Percentiles rank a stretch among this genome's conserved stretches.
These are phyloP conservation scores for Cydia amplana DNA, from an alignment of 1,140 invertebrate genomes.

Conservation along the genomic window DNA sequence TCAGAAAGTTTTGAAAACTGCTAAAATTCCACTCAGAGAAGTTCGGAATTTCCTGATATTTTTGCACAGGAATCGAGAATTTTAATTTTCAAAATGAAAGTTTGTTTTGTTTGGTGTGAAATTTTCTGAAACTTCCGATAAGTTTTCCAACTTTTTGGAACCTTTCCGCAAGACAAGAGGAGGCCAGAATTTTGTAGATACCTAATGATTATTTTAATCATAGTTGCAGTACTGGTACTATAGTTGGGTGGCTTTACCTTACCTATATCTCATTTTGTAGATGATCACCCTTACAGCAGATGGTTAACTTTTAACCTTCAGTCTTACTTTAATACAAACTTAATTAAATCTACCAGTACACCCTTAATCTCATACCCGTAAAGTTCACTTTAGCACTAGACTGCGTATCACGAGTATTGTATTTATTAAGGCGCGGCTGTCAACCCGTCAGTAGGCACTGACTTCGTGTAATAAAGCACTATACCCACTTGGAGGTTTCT, in stretches of 20 bases:
- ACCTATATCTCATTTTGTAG: neutral
- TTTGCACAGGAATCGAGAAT: too few relatives aligned
- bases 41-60: too few relatives aligned
- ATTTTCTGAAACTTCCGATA: too few relatives aligned
- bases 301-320: conserved; percentile 21
- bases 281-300: conserved; percentile 4
- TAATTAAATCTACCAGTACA: neutral
- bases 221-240: too few relatives aligned
- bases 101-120: too few relatives aligned
- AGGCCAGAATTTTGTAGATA: too few relatives aligned
- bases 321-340: conserved; percentile 8
- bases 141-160: too few relatives aligned
- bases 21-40: too few relatives aligned
- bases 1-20: too few relatives aligned
- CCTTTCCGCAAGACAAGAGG: too few relatives aligned
- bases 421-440: conserved; percentile 10
- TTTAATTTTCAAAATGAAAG: too few relatives aligned
- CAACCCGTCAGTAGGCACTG: conserved; percentile 4
- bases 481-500: neutral
- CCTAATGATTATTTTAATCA: too few relatives aligned
- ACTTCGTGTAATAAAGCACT: conserved; percentile 11
- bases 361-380: neutral
- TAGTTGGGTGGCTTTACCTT: neutral
- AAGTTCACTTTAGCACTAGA: neutral
- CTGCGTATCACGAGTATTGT: neutral